Evolutionary conservation across 2,113 vertebrate genomes (phyloP), one percentile per base, ranked within the genome.

Genomic region (Lophochroa leadbeateri): DNA sequence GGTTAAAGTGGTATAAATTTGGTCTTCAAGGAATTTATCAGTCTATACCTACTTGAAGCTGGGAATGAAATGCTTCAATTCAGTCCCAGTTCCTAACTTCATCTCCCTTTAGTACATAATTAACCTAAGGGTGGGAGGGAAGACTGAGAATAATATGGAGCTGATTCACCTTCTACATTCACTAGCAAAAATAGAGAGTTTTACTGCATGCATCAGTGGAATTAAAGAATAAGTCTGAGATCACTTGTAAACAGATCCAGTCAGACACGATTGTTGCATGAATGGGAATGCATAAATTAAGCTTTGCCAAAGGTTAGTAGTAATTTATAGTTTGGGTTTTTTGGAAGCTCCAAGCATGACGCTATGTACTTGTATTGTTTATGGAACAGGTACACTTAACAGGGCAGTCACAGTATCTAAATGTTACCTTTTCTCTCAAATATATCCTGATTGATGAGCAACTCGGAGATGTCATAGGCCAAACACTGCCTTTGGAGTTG

Each of bases 401-500:
- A 46, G 47, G 61, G 44, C 60, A 90, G 61, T 46, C 83, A 84
- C 52, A 71, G 25, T 18, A 64, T 25, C 60, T 83, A 84, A 94
- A 84, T 76, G 57, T 44, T 89, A 57, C 83, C 39, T 76, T 75
- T 28, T 71, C 69, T 79, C 63, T 86, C 80, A 79, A 76, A 63
- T 41, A 37, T 44, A 64, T 64, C 69, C 55, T 84, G 72, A 58
- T 23, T 93, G 80, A 93, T 2, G 15, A 92, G 61, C 70, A 82
- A 53, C 47, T 65, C 57, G 27, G 52, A 89, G 61, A 72, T 89
- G 80, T 82, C 96, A 96, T 18, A 95, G 95, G 80, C 44, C 88
- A 95, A 95, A 93, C 65, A 93, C n/a, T 82, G 70, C 80, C 61
- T 96, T 57, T 75, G 86, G 95, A 95, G 80, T 84, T 87, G 69